Evolutionary conservation across 2,113 vertebrate species (phyloP).

Genomic region (Pseudorectes ferrugineus): DNA sequence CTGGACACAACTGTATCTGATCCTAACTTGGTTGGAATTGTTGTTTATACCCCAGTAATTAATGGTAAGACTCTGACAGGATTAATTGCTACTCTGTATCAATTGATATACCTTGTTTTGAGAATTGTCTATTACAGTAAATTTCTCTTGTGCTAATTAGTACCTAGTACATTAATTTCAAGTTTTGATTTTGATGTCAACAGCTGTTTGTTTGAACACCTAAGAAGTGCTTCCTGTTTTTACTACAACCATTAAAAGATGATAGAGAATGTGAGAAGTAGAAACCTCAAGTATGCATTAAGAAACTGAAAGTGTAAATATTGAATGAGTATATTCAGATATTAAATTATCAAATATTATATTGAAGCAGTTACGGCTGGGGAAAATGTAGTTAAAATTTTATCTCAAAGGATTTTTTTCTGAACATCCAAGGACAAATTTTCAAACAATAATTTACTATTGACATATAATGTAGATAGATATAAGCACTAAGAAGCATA

Average conservation of each 20-base stretch:
- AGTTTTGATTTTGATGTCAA: background rate
- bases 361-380: background rate
- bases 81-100: background rate
- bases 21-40: conserved; percentile 93
- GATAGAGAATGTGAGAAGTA: background rate
- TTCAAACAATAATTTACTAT: background rate
- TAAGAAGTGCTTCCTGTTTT: background rate
- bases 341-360: background rate
- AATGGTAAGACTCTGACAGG: conserved; percentile 82
- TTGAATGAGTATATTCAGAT: background rate
- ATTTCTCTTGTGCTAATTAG: background rate
- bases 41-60: conserved; percentile 96
- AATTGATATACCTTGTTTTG: background rate
- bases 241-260: background rate
- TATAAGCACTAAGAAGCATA: background rate
- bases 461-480: background rate
- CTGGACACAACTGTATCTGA: conserved; percentile 97
- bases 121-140: background rate
- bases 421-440: background rate
- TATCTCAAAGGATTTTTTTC: background rate
- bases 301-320: background rate
- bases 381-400: background rate
- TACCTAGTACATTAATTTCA: background rate
- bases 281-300: background rate
- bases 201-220: background rate